A percentile compares a stretch with the other conserved stretches of the same genome.
Evolutionary conservation across 2,888 invertebrate genomes (phyloP).

Genomic region (Watsonalla cultraria): DNA sequence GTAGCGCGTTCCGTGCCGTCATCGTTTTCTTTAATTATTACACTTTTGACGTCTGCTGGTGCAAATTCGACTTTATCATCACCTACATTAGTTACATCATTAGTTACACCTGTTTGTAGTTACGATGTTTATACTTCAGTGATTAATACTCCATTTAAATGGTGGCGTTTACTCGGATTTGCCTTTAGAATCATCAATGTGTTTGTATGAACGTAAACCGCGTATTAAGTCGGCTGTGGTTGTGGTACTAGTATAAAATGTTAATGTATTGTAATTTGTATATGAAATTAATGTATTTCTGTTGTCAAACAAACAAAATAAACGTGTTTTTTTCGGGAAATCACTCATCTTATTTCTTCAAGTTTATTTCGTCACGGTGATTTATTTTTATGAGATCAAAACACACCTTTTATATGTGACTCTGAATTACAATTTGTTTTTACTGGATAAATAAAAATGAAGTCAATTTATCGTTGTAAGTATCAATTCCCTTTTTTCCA

Average conservation of each 20-base stretch:
- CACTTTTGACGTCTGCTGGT: constrained; percentile 9
- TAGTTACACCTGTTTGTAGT: neutral
- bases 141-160: constrained; percentile 26
- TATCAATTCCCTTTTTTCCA: too few relatives aligned
- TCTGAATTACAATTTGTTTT: too few relatives aligned
- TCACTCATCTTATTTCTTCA: too few relatives aligned
- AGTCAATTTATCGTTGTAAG: too few relatives aligned
- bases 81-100: constrained; percentile 10
- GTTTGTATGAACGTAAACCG: constrained; percentile 20
- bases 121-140: constrained; percentile 12
- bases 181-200: constrained; percentile 46
- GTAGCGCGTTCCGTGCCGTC: constrained; percentile 44
- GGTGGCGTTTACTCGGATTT: constrained; percentile 45
- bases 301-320: too few relatives aligned
- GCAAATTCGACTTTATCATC: constrained; percentile 10
- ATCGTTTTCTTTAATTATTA: constrained; percentile 37
- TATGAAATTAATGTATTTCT: neutral
- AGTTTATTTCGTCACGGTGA: too few relatives aligned
- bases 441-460: too few relatives aligned
- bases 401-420: too few relatives aligned
- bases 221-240: constrained; percentile 19
- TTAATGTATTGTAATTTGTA: constrained; percentile 10
- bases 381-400: too few relatives aligned
- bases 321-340: too few relatives aligned
- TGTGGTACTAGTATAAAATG: constrained; percentile 11